Conservation (phyloP, 1,140 invertebrate genomes). For the Ceratina japonica region DNA sequence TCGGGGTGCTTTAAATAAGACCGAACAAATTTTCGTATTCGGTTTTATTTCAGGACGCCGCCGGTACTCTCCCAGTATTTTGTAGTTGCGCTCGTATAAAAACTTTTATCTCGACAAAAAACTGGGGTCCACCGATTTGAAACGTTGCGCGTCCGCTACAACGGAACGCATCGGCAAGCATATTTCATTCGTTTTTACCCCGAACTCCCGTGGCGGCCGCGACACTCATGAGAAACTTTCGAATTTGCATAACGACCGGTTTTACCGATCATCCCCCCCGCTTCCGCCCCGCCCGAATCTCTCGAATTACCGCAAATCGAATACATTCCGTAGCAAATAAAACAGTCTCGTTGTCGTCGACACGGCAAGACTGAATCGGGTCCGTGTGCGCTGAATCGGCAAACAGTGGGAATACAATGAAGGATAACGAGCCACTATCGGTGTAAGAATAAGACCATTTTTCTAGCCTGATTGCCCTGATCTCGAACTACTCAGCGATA, state of each 20-base stretch:
- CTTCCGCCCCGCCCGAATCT: background rate
- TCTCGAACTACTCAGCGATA: background rate
- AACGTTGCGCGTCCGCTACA: background rate
- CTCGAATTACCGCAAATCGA: background rate
- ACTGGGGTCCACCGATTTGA: too few species aligned
- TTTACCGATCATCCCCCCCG: background rate
- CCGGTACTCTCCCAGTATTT: background rate
- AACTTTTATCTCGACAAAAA: background rate
- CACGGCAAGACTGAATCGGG: background rate
- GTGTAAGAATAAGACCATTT: background rate
- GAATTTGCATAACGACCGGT: conserved; percentile 6
- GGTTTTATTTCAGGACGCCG: background rate
- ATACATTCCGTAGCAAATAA: background rate
- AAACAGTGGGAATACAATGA: background rate
- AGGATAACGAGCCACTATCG: background rate
- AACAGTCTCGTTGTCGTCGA: background rate
- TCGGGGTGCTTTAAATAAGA: too few species aligned
- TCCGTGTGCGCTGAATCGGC: background rate
- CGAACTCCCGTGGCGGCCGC: background rate
- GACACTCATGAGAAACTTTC: conserved; percentile 3
- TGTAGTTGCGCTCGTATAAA: background rate
- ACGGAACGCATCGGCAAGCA: background rate
- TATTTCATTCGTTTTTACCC: background rate
- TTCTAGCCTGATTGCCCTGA: background rate
- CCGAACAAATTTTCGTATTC: background rate